Evolutionary conservation across 2,888 invertebrate genomes (phyloP).

Genomic region (Elysia crispata): DNA sequence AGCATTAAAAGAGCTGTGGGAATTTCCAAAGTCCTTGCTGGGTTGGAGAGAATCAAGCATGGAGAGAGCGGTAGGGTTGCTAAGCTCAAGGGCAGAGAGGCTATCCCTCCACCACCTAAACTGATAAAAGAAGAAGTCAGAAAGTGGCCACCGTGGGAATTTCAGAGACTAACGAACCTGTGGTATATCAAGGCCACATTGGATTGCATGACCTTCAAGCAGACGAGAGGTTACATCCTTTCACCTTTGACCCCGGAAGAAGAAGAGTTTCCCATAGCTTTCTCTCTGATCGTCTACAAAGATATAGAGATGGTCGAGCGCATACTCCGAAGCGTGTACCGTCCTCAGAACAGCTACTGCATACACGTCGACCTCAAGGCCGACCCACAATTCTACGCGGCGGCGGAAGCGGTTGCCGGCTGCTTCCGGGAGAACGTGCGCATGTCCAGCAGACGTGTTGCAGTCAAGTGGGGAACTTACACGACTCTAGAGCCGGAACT

Average conservation of each 20-base stretch:
- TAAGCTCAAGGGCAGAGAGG: too few relatives aligned
- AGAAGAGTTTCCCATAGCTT: conserved; percentile 34
- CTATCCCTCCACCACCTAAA: too few relatives aligned
- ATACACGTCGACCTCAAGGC: conserved; percentile 37
- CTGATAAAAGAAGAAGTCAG: too few relatives aligned
- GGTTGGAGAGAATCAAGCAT: too few relatives aligned
- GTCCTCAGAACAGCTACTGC: conserved; percentile 41
- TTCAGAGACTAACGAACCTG: background rate
- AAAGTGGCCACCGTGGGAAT: too few relatives aligned
- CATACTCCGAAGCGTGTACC: conserved; percentile 23
- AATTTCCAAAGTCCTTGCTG: too few relatives aligned
- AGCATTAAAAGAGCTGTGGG: too few relatives aligned
- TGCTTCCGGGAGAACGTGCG: conserved; percentile 33
- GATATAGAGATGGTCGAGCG: conserved; percentile 33
- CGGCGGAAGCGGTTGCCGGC: background rate
- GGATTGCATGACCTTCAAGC: conserved; percentile 14
- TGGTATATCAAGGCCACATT: conserved; percentile 3
- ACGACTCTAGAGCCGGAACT: conserved; percentile 35
- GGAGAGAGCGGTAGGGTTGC: too few relatives aligned
- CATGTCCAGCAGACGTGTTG: conserved; percentile 12
- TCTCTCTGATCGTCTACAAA: conserved; percentile 18
- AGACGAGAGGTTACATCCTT: conserved; percentile 29
- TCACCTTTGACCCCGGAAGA: conserved; percentile 31
- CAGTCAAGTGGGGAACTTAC: conserved; percentile 32
- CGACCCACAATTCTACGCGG: background rate